A percentile compares a stretch with the other conserved stretches of the same genome.
phyloP scores from a whole-genome alignment of 2,888 invertebrate species.

The Papilio gigon region DNA sequence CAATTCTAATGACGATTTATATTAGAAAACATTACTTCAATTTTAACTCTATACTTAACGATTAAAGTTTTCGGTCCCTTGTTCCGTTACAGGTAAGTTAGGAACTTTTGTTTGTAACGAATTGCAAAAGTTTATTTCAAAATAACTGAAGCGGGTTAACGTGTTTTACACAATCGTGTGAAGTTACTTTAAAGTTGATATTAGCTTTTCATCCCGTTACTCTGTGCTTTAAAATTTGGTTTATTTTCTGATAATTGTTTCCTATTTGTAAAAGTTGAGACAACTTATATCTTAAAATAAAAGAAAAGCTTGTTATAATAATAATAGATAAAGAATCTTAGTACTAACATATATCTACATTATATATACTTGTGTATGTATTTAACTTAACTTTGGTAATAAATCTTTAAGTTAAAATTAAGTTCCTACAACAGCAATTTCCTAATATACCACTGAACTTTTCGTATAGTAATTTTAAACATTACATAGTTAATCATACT shows the following conservation, averaged over 20 bases:
- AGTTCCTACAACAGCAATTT: background rate
- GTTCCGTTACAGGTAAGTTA: constrained; percentile 47
- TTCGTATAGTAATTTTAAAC: background rate
- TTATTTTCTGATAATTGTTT: background rate
- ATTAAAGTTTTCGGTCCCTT: constrained; percentile 48
- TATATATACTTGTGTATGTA: too few relatives aligned
- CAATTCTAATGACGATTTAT: constrained; percentile 10
- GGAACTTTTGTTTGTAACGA: constrained; percentile 64
- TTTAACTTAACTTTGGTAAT: too few relatives aligned
- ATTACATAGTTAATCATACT: background rate
- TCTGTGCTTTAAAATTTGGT: background rate
- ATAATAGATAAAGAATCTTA: too few relatives aligned
- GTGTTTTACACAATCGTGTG: constrained; percentile 41
- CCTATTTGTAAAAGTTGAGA: background rate
- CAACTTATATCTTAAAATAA: too few relatives aligned
- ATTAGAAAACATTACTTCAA: background rate
- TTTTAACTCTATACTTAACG: background rate
- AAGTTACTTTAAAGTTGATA: constrained; percentile 15
- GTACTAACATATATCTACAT: too few relatives aligned
- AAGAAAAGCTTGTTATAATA: too few relatives aligned
- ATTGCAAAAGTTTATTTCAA: constrained; percentile 60
- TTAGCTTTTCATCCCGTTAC: background rate
- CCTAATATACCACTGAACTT: background rate
- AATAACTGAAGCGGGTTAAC: constrained; percentile 50
- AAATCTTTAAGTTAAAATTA: background rate